A percentile compares a stretch with the other conserved stretches of the same genome.
These are phyloP conservation scores for Toxotes lorentzi DNA, from an alignment of 2,797 vertebrate species.

Conservation along the genomic window DNA sequence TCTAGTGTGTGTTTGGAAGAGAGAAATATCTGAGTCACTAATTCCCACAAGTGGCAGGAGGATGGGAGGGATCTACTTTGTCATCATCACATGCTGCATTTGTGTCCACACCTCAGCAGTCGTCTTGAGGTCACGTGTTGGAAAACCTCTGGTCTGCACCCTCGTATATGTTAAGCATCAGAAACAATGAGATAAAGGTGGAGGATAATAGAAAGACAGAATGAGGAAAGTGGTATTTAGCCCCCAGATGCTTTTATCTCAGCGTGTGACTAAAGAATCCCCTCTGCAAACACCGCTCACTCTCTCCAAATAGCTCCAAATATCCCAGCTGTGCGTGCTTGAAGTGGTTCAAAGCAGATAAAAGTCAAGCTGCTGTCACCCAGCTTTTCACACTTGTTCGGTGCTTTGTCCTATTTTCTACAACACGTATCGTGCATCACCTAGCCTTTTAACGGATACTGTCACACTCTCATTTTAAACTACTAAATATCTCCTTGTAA, in stretches of 20 bases:
- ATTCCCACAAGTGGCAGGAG: conserved; percentile 53
- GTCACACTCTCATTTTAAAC: conserved; percentile 40
- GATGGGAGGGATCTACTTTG: conserved; percentile 46
- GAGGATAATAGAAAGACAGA: conserved; percentile 24
- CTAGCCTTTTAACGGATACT: conserved; percentile 21
- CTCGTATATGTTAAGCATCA: conserved; percentile 28
- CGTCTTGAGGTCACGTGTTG: conserved; percentile 20
- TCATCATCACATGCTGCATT: conserved; percentile 48
- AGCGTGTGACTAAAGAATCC: conserved; percentile 34
- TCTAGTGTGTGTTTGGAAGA: conserved; percentile 45
- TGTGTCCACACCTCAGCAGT: conserved; percentile 31
- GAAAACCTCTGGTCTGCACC: conserved; percentile 49
- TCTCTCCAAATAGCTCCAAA: conserved; percentile 37
- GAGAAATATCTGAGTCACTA: conserved; percentile 71
- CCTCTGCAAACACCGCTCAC: conserved; percentile 46
- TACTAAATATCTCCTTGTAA: conserved; percentile 38
- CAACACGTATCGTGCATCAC: conserved; percentile 21
- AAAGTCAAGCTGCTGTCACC: conserved; percentile 40
- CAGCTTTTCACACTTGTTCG: conserved; percentile 33
- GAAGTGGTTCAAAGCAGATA: conserved; percentile 28
- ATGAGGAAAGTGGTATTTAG: conserved; percentile 47
- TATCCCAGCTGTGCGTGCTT: conserved; percentile 25
- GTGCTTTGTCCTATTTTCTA: conserved; percentile 43
- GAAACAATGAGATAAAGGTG: conserved; percentile 32
- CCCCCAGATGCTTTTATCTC: conserved; percentile 54